A percentile compares a stretch with the other conserved stretches of the same genome.
phyloP scores from a whole-genome alignment of 2,113 vertebrate species.

The Numida meleagris region DNA sequence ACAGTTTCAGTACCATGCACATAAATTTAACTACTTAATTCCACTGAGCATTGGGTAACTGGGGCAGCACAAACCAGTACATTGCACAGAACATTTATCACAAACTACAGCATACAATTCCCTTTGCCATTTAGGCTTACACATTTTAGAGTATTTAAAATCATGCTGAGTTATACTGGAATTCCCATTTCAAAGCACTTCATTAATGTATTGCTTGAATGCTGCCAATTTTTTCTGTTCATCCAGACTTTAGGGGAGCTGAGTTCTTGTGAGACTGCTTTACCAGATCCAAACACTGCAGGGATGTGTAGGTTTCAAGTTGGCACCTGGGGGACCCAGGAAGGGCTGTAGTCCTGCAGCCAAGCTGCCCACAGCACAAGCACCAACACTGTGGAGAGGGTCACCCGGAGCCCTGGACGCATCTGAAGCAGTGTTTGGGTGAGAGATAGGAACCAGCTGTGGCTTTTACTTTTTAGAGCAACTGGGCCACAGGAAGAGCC shows the following conservation, averaged over 20 bases:
- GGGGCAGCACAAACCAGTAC: conserved; percentile 19
- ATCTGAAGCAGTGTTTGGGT: rapidly evolving
- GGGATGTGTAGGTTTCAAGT: neutral
- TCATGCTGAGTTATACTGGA: conserved; percentile 37
- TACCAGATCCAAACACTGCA: neutral
- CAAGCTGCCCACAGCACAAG: neutral
- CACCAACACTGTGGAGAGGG: rapidly evolving
- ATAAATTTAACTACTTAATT: conserved; percentile 56
- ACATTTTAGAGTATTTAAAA: conserved; percentile 42
- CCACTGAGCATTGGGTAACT: conserved; percentile 38
- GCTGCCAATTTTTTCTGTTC: neutral
- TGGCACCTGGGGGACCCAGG: neutral
- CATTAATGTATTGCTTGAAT: neutral
- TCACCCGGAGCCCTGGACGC: rapidly evolving
- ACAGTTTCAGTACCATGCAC: conserved; percentile 1
- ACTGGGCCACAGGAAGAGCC: rapidly evolving
- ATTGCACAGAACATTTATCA: conserved; percentile 46
- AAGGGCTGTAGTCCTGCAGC: neutral
- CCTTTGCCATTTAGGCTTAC: conserved; percentile 38
- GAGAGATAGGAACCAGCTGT: neutral
- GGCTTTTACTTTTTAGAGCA: neutral
- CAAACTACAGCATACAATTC: conserved; percentile 51
- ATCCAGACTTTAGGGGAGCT: neutral
- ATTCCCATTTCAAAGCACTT: conserved; percentile 54
- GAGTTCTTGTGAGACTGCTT: neutral